phyloP scores from a whole-genome alignment of 2,113 vertebrate genomes.

The Isurus oxyrinchus region DNA sequence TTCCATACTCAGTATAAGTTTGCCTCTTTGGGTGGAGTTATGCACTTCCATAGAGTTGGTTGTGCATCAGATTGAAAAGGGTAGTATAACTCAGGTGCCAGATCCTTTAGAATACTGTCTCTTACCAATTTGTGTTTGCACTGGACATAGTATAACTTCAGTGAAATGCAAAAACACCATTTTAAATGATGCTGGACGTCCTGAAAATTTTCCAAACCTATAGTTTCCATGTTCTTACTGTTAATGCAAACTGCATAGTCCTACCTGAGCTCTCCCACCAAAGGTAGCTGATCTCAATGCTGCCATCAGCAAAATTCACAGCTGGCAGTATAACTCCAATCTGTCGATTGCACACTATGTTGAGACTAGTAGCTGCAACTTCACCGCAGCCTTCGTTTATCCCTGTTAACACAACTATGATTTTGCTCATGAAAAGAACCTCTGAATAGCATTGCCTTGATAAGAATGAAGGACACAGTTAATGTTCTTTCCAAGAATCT shows the following conservation, averaged over 20 bases:
- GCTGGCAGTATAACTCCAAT: neutral
- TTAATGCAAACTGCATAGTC: neutral
- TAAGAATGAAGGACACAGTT: neutral
- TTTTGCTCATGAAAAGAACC: neutral
- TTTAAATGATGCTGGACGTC: neutral
- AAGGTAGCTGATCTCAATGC: neutral
- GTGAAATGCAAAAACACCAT: neutral
- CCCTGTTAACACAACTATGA: neutral
- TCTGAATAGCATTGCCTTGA: neutral
- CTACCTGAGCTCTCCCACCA: neutral
- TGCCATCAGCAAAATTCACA: neutral
- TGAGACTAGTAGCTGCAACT: neutral
- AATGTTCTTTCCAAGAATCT: neutral
- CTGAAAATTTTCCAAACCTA: neutral
- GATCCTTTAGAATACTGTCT: neutral
- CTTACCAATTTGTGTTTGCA: neutral
- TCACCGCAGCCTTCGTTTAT: neutral
- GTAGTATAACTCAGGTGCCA: neutral
- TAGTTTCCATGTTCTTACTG: neutral
- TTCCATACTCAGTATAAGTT: neutral
- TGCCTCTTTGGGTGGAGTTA: neutral
- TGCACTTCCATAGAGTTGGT: neutral
- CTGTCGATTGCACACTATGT: neutral
- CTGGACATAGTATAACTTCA: neutral
- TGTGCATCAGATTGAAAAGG: neutral